Conservation (phyloP, 2,113 vertebrate species). For the Rhynchomys soricoides region DNA sequence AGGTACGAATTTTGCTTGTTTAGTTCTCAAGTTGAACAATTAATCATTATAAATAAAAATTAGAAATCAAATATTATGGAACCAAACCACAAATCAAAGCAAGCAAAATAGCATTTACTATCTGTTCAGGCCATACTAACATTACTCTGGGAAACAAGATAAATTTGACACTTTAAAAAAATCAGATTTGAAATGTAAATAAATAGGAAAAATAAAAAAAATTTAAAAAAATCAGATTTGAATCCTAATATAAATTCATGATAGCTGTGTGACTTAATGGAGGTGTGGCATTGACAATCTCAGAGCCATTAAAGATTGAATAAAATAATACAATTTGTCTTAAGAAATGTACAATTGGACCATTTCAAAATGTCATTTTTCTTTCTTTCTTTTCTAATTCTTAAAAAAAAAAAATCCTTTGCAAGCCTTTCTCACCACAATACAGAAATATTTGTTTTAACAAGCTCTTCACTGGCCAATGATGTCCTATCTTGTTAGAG, state of each 20-base stretch:
- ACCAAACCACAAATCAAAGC: constrained; percentile 51
- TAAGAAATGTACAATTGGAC: background rate
- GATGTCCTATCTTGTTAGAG: background rate
- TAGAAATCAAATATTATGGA: constrained; percentile 53
- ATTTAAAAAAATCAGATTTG: constrained; percentile 52
- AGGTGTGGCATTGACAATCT: constrained; percentile 39
- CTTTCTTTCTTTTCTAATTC: constrained; percentile 4
- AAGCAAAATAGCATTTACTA: constrained; percentile 35
- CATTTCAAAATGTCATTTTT: background rate
- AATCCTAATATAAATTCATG: constrained; percentile 48
- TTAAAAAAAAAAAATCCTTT: background rate
- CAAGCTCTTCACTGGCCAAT: background rate
- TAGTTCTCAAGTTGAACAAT: background rate
- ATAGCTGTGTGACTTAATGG: constrained; percentile 35
- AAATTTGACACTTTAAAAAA: constrained; percentile 40
- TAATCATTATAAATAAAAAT: constrained; percentile 45
- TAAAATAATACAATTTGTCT: constrained; percentile 50
- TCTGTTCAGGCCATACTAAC: background rate
- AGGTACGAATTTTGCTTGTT: background rate
- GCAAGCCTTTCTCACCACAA: background rate
- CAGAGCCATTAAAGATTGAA: background rate
- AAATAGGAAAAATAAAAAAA: no score
- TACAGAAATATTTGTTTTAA: background rate
- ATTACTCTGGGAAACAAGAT: constrained; percentile 49
- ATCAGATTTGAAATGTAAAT: constrained; percentile 3